These are phyloP conservation scores for Lepidocolaptes lacrymiger DNA, from an alignment of 2,797 vertebrate species.

Conservation along the genomic window DNA sequence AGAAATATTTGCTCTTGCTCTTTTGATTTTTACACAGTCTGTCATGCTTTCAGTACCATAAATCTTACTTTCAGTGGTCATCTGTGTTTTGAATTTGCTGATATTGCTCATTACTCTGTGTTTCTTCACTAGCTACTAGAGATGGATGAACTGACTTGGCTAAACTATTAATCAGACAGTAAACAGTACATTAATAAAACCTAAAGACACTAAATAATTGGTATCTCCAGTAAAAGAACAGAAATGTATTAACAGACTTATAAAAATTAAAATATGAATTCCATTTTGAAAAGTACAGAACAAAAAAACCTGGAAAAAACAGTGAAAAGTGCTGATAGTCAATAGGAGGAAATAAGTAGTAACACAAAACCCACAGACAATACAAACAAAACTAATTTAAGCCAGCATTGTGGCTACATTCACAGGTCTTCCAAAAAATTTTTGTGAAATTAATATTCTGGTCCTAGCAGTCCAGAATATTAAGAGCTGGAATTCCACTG, in stretches of 20 bases:
- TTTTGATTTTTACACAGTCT: not conserved
- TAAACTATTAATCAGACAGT: not conserved
- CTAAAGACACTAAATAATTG: not conserved
- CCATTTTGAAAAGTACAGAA: not conserved
- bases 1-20: not conserved
- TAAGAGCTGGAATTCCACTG: not conserved
- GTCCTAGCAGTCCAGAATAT: not conserved
- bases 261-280: not conserved
- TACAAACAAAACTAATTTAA: constrained; percentile 4
- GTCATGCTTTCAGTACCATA: not conserved
- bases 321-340: not conserved
- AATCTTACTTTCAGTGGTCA: not conserved
- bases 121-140: not conserved
- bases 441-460: not conserved
- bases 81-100: not conserved
- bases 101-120: not conserved
- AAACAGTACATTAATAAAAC: not conserved
- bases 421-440: not conserved
- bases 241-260: not conserved
- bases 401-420: not conserved
- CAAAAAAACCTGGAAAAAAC: not conserved
- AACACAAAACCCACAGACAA: not conserved
- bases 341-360: not conserved
- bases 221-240: not conserved
- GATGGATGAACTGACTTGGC: not conserved